phyloP scores from a whole-genome alignment of 2,888 invertebrate species.

The Entomobrya proxima region DNA sequence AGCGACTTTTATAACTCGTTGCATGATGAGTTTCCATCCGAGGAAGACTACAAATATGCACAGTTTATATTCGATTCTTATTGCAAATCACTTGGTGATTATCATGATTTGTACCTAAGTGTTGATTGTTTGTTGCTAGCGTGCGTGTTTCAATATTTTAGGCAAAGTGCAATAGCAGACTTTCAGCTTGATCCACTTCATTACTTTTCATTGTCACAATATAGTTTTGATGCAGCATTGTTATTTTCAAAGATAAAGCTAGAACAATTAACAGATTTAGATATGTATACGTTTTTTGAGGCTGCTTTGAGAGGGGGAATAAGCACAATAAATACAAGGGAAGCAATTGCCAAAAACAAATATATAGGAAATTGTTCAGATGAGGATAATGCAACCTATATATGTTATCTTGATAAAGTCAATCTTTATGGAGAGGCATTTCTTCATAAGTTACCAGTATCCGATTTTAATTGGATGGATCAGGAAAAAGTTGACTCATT shows the following conservation, averaged over 20 bases:
- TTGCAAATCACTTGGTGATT: too few species aligned
- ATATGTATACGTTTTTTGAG: conserved; percentile 52
- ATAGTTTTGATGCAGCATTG: conserved; percentile 55
- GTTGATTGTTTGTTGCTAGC: conserved; percentile 38
- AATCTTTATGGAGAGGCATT: conserved; percentile 51
- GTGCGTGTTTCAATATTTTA: conserved; percentile 57
- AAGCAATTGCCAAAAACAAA: conserved; percentile 36
- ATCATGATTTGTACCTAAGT: conserved; percentile 52
- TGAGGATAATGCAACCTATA: background rate
- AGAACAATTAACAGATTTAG: conserved; percentile 16
- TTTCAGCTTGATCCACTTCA: conserved; percentile 51
- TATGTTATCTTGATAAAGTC: conserved; percentile 37
- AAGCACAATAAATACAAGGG: conserved; percentile 9
- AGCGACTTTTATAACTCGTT: conserved; percentile 28
- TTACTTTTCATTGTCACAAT: conserved; percentile 43
- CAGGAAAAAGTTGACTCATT: background rate
- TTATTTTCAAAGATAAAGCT: conserved; percentile 19
- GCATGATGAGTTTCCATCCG: background rate
- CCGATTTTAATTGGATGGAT: conserved; percentile 9
- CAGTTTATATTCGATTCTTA: background rate
- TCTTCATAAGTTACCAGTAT: conserved; percentile 5
- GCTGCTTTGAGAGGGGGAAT: conserved; percentile 39
- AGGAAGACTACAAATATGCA: conserved; percentile 42
- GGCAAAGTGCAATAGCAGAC: background rate
- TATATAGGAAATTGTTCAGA: background rate